Conservation (phyloP, 2,113 vertebrate species). For the Pachyramphus minor region DNA sequence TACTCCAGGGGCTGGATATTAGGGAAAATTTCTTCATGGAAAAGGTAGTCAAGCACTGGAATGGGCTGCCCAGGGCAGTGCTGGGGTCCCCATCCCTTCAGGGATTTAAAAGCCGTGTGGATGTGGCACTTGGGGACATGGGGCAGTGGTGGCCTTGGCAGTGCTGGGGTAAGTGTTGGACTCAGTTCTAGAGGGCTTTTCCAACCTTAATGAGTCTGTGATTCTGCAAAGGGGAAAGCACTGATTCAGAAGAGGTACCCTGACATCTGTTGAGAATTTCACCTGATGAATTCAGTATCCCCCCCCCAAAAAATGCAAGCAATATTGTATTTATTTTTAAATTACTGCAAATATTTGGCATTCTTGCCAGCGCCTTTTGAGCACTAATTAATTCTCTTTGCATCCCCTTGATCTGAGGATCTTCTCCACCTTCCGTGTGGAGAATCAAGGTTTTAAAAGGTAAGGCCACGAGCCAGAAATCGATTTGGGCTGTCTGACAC, state of each 20-base stretch:
- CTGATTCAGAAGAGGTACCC: not conserved
- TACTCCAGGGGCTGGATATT: not conserved
- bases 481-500: not conserved
- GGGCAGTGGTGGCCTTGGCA: not conserved
- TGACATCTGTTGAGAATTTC: not conserved
- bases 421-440: not conserved
- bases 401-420: not conserved
- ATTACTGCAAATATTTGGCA: not conserved
- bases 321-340: not conserved
- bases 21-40: not conserved
- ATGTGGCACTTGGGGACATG: not conserved
- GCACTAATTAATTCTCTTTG: not conserved
- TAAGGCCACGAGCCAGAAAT: not conserved
- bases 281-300: not conserved
- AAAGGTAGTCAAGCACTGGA: not conserved
- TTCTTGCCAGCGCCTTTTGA: not conserved
- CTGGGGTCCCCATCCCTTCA: not conserved
- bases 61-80: not conserved
- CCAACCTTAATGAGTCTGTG: not conserved
- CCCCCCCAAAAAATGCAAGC: rapidly evolving
- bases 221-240: not conserved
- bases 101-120: not conserved
- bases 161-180: not conserved
- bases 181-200: not conserved
- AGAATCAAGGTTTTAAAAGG: not conserved